Evolutionary conservation across 2,797 vertebrate genomes (phyloP).

Genomic region (Telmatherina bonti): DNA sequence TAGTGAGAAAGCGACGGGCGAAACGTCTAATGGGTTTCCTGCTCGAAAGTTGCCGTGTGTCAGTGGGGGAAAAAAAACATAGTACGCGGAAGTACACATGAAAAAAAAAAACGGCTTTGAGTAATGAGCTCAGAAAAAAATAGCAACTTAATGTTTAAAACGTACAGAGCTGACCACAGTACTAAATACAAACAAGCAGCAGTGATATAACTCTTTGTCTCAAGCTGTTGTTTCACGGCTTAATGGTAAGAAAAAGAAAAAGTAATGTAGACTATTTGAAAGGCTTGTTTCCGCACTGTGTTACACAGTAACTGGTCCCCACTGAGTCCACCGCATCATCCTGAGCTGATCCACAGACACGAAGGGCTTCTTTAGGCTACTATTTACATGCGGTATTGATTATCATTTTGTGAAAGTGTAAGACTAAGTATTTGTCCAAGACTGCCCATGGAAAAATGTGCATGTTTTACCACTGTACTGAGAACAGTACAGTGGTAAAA

Average conservation of each 20-base stretch:
- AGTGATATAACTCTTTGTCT: not conserved
- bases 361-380: not conserved
- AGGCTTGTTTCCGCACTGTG: constrained; percentile 78
- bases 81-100: constrained; percentile 84
- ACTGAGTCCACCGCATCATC: not conserved
- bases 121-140: not conserved
- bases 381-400: not conserved
- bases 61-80: constrained; percentile 70
- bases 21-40: constrained; percentile 71
- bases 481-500: not conserved
- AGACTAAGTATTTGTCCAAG: too few relatives aligned
- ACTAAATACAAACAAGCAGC: too few relatives aligned
- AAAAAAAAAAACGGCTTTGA: constrained; percentile 6
- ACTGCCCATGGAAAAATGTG: not conserved
- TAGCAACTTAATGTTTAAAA: not conserved
- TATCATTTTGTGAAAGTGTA: not conserved
- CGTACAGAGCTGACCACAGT: not conserved
- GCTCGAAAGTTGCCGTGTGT: constrained; percentile 82
- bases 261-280: constrained; percentile 2
- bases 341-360: not conserved
- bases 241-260: constrained; percentile 6
- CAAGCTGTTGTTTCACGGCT: constrained; percentile 11
- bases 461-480: too few relatives aligned
- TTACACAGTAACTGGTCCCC: constrained; percentile 79
- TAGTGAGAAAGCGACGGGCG: constrained; percentile 45